These are phyloP conservation scores for Nephrotoma guestfalica DNA, from an alignment of 2,888 invertebrate species.

Conservation along the genomic window DNA sequence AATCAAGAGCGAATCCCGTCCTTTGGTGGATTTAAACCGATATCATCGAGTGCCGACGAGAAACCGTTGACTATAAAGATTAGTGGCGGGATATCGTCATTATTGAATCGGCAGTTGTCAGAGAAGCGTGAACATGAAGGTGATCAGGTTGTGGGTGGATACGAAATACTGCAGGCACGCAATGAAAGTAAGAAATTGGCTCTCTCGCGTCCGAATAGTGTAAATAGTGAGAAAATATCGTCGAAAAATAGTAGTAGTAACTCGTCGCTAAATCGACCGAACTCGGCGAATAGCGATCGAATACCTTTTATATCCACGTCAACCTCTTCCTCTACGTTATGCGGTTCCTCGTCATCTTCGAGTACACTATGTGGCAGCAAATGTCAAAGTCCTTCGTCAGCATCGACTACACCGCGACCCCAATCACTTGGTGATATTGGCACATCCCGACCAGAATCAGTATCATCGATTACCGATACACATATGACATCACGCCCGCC, in stretches of 20 bases:
- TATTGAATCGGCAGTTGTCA: slow-evolving; percentile 21
- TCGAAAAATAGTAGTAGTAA: slow-evolving; percentile 11
- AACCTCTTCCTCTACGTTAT: slow-evolving; percentile 17
- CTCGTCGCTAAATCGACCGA: slow-evolving; percentile 15
- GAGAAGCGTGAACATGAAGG: slow-evolving; percentile 11
- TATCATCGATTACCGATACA: slow-evolving; percentile 8
- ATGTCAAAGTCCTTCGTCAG: slow-evolving; percentile 14
- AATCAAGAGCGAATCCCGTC: slow-evolving; percentile 6
- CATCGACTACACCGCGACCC: slow-evolving; percentile 9
- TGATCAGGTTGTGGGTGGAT: slow-evolving; percentile 18
- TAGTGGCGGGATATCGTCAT: neutral
- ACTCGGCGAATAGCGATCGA: slow-evolving; percentile 20
- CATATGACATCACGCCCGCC: slow-evolving; percentile 21
- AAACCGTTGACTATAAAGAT: slow-evolving; percentile 9
- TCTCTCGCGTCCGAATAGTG: slow-evolving; percentile 27
- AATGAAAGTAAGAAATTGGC: slow-evolving; percentile 22
- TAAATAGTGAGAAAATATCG: slow-evolving; percentile 24
- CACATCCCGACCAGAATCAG: slow-evolving; percentile 23
- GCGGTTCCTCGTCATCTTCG: slow-evolving; percentile 15
- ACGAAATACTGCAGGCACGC: slow-evolving; percentile 25
- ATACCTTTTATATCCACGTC: slow-evolving; percentile 16
- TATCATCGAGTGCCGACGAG: slow-evolving; percentile 12
- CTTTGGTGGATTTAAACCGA: slow-evolving; percentile 14
- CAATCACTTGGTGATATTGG: slow-evolving; percentile 13
- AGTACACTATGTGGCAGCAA: slow-evolving; percentile 16